These are phyloP conservation scores for Cheilosia urbana DNA, from an alignment of 2,888 invertebrate species.

Conservation along the genomic window DNA sequence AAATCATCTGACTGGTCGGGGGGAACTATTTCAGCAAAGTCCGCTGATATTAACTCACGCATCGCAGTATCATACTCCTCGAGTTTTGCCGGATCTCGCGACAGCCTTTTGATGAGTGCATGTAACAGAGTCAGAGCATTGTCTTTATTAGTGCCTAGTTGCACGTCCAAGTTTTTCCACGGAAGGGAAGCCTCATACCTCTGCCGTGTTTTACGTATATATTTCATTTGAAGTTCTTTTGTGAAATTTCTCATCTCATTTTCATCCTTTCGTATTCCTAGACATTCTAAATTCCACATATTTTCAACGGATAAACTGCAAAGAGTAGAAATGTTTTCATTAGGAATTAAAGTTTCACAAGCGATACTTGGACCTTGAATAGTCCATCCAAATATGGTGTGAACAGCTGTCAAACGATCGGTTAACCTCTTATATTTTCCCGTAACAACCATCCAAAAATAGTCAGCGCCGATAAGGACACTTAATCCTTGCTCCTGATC, in stretches of 20 bases:
- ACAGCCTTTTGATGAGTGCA: constrained; percentile 11
- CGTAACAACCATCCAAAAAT: neutral
- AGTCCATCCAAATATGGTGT: neutral
- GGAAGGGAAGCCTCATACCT: constrained; percentile 23
- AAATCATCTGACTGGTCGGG: too few relatives aligned
- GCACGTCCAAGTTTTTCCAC: constrained; percentile 9
- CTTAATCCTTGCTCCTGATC: too few relatives aligned
- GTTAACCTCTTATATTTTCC: too few relatives aligned
- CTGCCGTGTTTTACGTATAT: neutral
- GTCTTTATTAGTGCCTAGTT: constrained; percentile 8
- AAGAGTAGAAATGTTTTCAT: neutral
- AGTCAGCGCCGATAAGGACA: too few relatives aligned
- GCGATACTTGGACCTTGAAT: too few relatives aligned
- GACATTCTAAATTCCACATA: constrained; percentile 11
- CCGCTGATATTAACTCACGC: too few relatives aligned
- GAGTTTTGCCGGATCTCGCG: neutral
- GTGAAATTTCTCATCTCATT: constrained; percentile 4
- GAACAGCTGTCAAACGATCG: neutral
- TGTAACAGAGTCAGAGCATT: neutral
- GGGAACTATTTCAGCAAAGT: too few relatives aligned
- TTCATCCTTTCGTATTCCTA: constrained; percentile 15
- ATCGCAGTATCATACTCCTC: too few relatives aligned
- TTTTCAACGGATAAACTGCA: too few relatives aligned
- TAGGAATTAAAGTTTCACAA: constrained; percentile 1
- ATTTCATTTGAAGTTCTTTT: constrained; percentile 9